Base-by-base conservation (phyloP, 2,797 vertebrate species). In the Meriones psammophilus region DNA sequence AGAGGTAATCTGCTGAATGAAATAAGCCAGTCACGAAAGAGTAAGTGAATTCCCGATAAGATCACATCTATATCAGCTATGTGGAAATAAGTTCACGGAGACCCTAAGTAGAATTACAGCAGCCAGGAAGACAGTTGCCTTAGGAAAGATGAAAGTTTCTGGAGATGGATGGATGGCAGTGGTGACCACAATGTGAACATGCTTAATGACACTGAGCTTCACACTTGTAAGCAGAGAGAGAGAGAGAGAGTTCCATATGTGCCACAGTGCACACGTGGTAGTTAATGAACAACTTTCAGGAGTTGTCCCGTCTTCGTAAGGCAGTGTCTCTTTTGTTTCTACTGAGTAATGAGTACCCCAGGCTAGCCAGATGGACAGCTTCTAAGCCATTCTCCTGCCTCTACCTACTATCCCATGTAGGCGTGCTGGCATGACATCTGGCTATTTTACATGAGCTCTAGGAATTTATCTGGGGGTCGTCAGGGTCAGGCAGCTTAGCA, bases 21-120 rank as follows among this genome's bases (percentile, higher is more conserved):
- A 96, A 96, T 74, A 74, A 91, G 83, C 73, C 56, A 79, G 76
- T n/a, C 88, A 78, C 60, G 60, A 91, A 91, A 93, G 26, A 74
- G 74, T 39, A 71, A 22, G 68, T 17, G 56, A 64, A 76, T 7
- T 76, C 17, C 1, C 1, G 2, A 22, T 62, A 3, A 74, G 58
- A 95, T 3, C 85, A 71, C 42, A 85, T 68, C 46, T 68, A 71
- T 10, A 76, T 7, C 24, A 68, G 9, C 12, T 50, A 42, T 33
- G 10, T 15, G 56, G 56, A 88, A 66, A 73, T 73, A 87, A 71
- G 84, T 26, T 78, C 83, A 22, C 1, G 56, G 42, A 94, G 24
- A 86, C 68, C 14, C 26, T 56, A 93, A 89, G 50, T 13, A 77
- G 68, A 71, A 42, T 6, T 14, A 20, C 8, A 18, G 69, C 36